Percentiles rank a stretch among this genome's conserved stretches.
Conservation (phyloP, 35 echinoderm and acorn worm genomes). For the Hemicentrotus pulcherrimus region DNA sequence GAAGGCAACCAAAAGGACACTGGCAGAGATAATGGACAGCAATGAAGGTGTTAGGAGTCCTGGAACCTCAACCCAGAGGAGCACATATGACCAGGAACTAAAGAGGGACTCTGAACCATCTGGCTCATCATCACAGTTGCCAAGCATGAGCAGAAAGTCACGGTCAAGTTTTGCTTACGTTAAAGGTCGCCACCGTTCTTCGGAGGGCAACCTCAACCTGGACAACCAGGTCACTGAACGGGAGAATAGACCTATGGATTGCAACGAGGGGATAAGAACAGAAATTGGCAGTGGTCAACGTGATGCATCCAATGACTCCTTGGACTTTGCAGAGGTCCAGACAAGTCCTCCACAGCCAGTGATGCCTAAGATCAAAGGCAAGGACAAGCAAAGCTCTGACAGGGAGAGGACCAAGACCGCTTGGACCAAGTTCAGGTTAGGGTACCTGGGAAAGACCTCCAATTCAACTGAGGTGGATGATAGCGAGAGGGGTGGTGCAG, state of each 20-base stretch:
- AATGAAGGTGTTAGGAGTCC: conserved; percentile 36
- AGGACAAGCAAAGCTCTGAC: conserved; percentile 26
- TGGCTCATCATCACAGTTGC: background rate
- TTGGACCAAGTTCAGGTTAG: conserved; percentile 10
- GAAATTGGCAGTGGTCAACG: background rate
- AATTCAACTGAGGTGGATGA: conserved; percentile 24
- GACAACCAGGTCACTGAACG: background rate
- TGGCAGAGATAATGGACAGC: conserved; percentile 76
- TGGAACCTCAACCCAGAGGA: background rate
- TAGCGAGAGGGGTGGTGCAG: conserved; percentile 22
- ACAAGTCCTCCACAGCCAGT: background rate
- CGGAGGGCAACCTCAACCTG: background rate
- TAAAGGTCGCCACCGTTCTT: background rate
- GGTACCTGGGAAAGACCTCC: background rate
- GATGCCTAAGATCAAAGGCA: background rate
- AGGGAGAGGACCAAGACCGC: conserved; percentile 44
- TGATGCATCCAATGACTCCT: conserved; percentile 12
- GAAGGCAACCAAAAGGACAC: conserved; percentile 82
- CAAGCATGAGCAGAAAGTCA: background rate
- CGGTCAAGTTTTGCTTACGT: background rate
- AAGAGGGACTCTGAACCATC: background rate
- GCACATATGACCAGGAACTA: conserved; percentile 8
- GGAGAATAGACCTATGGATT: conserved; percentile 42
- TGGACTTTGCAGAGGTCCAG: conserved; percentile 56
- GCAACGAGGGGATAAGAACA: background rate